Percentiles rank a stretch among this genome's conserved stretches.
Conservation (phyloP, 2,797 vertebrate species). For the Alcedo atthis region DNA sequence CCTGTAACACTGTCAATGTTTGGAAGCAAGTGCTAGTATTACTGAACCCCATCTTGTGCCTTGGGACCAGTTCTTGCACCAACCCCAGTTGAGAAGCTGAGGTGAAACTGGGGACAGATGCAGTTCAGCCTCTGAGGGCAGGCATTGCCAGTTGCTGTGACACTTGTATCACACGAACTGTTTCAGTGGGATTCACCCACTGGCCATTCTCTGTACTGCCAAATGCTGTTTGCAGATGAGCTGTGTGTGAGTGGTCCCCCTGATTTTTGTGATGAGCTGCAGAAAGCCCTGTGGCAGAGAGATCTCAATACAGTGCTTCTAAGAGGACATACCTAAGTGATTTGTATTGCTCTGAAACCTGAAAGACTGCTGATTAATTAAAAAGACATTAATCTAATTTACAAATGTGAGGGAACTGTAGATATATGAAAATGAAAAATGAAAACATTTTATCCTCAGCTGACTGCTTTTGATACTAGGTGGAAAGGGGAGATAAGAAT, state of each 20-base stretch:
- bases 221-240: neutral
- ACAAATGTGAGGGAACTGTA: neutral
- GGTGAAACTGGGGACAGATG: neutral
- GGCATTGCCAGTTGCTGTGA: neutral
- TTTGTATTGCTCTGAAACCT: neutral
- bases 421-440: neutral
- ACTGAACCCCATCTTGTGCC: neutral
- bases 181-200: neutral
- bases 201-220: neutral
- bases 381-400: constrained; percentile 22
- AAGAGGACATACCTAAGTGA: neutral
- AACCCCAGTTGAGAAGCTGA: neutral
- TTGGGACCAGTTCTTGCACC: neutral
- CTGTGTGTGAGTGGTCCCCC: neutral
- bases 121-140: neutral
- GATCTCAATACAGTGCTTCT: neutral
- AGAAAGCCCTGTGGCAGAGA: neutral
- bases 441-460: constrained; percentile 10
- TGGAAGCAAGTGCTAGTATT: neutral
- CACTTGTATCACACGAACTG: neutral
- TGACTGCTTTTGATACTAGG: constrained; percentile 42
- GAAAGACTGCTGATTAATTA: constrained; percentile 8
- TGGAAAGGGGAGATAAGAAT: neutral
- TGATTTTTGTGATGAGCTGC: neutral
- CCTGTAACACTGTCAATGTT: neutral